Percentiles rank a stretch among this genome's conserved stretches.
phyloP scores from a whole-genome alignment of 2,888 invertebrate genomes.

The Caenorhabditis uteleia region DNA sequence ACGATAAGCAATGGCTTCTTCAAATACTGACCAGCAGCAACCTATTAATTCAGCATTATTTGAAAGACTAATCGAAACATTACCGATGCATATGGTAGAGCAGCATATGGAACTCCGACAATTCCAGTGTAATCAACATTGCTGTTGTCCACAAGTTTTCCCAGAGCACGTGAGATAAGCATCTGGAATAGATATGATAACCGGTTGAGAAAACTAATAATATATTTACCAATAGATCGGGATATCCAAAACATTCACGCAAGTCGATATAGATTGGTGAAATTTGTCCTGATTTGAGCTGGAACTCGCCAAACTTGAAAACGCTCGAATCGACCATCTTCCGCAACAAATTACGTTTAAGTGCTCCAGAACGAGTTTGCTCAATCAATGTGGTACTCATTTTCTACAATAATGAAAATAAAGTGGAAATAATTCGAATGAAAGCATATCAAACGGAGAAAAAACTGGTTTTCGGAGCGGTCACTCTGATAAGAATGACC shows the following conservation, averaged over 20 bases:
- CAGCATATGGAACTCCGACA: conserved; percentile 84
- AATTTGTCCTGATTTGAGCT: conserved; percentile 87
- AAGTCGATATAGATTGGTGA: conserved; percentile 96
- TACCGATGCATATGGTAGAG: conserved; percentile 89
- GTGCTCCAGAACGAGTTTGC: conserved; percentile 26
- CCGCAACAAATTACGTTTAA: conserved; percentile 39
- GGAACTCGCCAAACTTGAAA: conserved; percentile 90
- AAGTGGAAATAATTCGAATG: background rate
- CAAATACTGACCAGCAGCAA: conserved; percentile 69
- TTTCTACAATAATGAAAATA: conserved; percentile 1
- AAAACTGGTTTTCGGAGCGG: too few species aligned
- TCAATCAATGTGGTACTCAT: conserved; percentile 37
- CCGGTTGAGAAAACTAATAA: background rate
- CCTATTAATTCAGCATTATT: background rate
- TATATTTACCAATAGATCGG: conserved; percentile 80
- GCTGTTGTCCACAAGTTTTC: conserved; percentile 72
- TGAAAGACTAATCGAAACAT: conserved; percentile 23
- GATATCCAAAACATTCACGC: conserved; percentile 87
- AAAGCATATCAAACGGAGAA: conserved; percentile 2
- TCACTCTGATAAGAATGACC: too few species aligned
- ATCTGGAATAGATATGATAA: conserved; percentile 17
- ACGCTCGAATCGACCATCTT: conserved; percentile 72
- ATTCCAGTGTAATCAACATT: conserved; percentile 66
- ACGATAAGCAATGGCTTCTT: conserved; percentile 72
- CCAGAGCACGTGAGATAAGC: conserved; percentile 69